Conservation (phyloP, 1,140 invertebrate genomes). For the Whitmania pigra region DNA sequence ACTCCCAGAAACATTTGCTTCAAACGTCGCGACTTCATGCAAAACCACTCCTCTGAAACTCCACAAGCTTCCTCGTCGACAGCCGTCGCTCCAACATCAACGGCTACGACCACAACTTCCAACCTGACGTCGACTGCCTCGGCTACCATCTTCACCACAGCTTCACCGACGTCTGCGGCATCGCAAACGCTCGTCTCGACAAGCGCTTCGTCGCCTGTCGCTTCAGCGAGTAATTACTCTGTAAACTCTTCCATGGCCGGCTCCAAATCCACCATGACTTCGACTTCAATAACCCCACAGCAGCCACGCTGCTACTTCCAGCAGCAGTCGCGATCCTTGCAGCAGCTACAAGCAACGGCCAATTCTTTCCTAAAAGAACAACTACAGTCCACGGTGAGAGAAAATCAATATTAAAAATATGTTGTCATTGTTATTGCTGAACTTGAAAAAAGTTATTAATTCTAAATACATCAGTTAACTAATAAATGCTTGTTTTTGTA, state of each 20-base stretch:
- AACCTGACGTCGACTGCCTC: neutral
- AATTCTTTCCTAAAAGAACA: conserved; percentile 9
- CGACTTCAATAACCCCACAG: neutral
- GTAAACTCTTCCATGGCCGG: neutral
- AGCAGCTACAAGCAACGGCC: conserved; percentile 10
- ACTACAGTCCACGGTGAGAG: neutral
- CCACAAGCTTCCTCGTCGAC: neutral
- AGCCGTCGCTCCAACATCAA: neutral
- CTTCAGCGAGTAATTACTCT: neutral
- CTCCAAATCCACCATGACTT: conserved; percentile 1
- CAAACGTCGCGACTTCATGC: neutral
- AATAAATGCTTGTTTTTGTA: neutral
- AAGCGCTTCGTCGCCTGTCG: neutral
- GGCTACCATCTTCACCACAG: neutral
- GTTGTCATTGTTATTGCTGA: neutral
- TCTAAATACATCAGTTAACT: neutral
- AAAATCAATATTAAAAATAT: neutral
- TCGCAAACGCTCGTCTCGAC: neutral
- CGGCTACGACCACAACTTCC: neutral
- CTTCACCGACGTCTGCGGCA: neutral
- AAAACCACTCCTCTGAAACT: neutral
- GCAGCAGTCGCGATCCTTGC: neutral
- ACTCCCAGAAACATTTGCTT: conserved; percentile 12
- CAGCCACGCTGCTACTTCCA: neutral
- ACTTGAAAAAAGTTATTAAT: neutral